A percentile compares a stretch with the other conserved stretches of the same genome.
These are phyloP conservation scores for Orcinus orca DNA, from an alignment of 2,113 vertebrate species.

Conservation along the genomic window DNA sequence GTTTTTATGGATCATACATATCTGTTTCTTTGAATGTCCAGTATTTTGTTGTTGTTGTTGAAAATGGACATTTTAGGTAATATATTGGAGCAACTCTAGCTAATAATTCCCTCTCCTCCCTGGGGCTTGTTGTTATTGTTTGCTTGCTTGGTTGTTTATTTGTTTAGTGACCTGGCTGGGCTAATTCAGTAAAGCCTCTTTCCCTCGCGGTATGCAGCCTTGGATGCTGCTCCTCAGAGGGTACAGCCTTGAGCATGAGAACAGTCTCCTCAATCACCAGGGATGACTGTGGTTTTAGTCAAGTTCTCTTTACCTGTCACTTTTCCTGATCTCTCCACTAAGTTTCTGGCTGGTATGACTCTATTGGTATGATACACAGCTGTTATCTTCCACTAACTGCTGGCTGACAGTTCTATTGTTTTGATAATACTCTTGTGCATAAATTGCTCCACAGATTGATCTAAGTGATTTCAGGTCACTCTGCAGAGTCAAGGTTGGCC, in stretches of 20 bases:
- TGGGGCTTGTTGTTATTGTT: not conserved
- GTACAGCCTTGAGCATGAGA: not conserved
- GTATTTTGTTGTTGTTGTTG: not conserved
- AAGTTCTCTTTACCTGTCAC: not conserved
- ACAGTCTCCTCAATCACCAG: not conserved
- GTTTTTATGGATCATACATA: not conserved
- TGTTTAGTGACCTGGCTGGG: not conserved
- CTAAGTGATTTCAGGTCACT: not conserved
- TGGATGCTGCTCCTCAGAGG: not conserved
- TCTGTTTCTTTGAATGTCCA: not conserved
- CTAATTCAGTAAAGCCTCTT: not conserved
- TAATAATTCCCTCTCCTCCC: not conserved
- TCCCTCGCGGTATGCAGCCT: not conserved
- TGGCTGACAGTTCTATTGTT: not conserved
- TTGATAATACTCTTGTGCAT: not conserved
- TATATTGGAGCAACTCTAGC: not conserved
- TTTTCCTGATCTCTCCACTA: not conserved
- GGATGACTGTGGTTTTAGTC: not conserved
- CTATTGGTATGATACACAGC: not conserved
- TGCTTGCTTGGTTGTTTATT: not conserved
- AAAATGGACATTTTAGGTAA: constrained; percentile 19
- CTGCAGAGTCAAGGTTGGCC: not conserved
- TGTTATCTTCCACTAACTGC: not conserved
- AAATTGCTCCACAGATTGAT: not conserved
- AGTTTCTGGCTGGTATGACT: not conserved